phyloP scores from a whole-genome alignment of 2,113 vertebrate genomes.

The Siphamia tubifer region DNA sequence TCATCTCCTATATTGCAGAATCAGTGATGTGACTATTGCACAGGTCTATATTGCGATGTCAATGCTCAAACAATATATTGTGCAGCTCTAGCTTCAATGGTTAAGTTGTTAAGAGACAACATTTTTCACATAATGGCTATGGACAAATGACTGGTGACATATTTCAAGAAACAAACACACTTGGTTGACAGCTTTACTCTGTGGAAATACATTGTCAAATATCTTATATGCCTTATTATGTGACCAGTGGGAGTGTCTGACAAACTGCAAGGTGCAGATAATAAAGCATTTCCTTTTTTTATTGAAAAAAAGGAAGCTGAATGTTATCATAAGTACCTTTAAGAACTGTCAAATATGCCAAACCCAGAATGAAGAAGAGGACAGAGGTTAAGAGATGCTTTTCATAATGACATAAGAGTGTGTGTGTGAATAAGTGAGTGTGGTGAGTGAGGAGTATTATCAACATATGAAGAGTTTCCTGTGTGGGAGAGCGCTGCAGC shows the following conservation, averaged over 20 bases:
- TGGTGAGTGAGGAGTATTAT: not conserved
- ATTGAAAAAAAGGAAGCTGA: not conserved
- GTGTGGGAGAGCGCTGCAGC: not conserved
- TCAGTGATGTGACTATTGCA: no score
- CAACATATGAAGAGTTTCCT: not conserved
- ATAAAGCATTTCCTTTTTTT: not conserved
- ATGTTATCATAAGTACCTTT: not conserved
- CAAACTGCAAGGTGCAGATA: not conserved
- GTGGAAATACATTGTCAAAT: not conserved
- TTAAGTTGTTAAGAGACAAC: constrained; percentile 11
- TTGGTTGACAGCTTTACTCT: constrained; percentile 3
- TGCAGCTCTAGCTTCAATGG: not conserved
- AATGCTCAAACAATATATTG: no score
- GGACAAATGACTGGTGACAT: constrained; percentile 24
- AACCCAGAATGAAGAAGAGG: not conserved
- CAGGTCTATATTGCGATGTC: no score
- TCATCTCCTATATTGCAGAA: no score
- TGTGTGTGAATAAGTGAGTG: not conserved
- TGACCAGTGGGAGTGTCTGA: not conserved
- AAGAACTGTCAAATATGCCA: not conserved
- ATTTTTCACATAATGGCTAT: constrained; percentile 2
- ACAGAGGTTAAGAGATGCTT: not conserved
- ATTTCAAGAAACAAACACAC: constrained; percentile 3
- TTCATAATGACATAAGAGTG: not conserved
- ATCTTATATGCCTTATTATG: not conserved